Conservation (phyloP, 2,888 invertebrate genomes). For the Antheraea assamensis region DNA sequence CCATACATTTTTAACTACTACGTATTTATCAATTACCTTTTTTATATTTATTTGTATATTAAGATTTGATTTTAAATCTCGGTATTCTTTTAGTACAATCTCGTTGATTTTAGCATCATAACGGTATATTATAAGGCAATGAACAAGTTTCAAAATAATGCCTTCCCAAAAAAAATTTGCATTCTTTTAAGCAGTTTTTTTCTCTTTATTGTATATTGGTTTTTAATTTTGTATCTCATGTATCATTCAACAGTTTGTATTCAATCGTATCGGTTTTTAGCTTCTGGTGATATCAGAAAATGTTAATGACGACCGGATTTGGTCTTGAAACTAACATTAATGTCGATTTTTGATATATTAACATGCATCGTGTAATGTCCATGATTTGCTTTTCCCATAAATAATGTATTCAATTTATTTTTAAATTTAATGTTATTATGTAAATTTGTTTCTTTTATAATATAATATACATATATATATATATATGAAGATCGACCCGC, state of each 20-base stretch:
- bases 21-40: background rate
- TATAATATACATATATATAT: conserved; percentile 21
- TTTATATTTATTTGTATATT: background rate
- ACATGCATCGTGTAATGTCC: conserved; percentile 40
- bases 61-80: background rate
- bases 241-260: conserved; percentile 72
- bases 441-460: conserved; percentile 27
- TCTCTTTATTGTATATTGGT: conserved; percentile 27
- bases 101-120: background rate
- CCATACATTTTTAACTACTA: conserved; percentile 6
- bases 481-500: background rate
- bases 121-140: background rate
- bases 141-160: background rate
- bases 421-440: conserved; percentile 43
- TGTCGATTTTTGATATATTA: conserved; percentile 66
- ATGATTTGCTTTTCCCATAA: conserved; percentile 42
- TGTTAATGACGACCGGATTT: conserved; percentile 68
- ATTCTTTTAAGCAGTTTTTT: conserved; percentile 1
- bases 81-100: background rate
- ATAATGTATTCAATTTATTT: conserved; percentile 34
- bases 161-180: background rate
- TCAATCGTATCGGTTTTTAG: conserved; percentile 59
- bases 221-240: conserved; percentile 49
- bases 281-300: conserved; percentile 74
- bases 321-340: conserved; percentile 56